A percentile compares a stretch with the other conserved stretches of the same genome.
Conservation (phyloP, 2,797 vertebrate genomes). For the Cirrhinus molitorella region DNA sequence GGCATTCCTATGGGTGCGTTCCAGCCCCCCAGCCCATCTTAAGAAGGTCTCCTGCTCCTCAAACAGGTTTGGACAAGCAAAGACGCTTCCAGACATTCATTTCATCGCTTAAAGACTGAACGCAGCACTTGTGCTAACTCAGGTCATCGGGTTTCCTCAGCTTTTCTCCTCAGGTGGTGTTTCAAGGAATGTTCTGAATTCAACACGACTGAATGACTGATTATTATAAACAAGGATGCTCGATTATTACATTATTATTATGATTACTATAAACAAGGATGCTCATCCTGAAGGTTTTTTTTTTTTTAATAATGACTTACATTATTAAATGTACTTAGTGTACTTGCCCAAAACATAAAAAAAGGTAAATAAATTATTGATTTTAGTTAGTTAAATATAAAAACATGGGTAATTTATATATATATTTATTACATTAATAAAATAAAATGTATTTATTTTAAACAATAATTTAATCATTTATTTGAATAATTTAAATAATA, state of each 20-base stretch:
- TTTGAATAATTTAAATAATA: too few species aligned
- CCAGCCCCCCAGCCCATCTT: background rate
- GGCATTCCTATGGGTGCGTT: background rate
- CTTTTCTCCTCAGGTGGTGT: background rate
- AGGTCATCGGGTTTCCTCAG: background rate
- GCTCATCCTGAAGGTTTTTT: background rate
- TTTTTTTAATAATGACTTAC: background rate
- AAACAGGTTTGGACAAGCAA: slow-evolving; percentile 42
- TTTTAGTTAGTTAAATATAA: too few species aligned
- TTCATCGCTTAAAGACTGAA: background rate
- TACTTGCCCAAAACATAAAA: background rate
- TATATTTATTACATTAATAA: too few species aligned
- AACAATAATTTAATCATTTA: too few species aligned
- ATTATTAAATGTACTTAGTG: too few species aligned
- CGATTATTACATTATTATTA: too few species aligned
- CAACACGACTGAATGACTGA: background rate
- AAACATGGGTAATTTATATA: too few species aligned
- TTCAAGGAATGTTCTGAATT: slow-evolving; percentile 28
- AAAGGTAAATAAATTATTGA: background rate
- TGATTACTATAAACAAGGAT: too few species aligned
- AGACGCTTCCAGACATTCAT: background rate
- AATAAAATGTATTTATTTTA: background rate
- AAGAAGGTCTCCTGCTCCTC: background rate
- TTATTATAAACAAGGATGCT: background rate
- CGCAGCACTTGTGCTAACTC: background rate